Base-by-base conservation (phyloP, 1,140 invertebrate genomes). In the Eurosta solidaginis region DNA sequence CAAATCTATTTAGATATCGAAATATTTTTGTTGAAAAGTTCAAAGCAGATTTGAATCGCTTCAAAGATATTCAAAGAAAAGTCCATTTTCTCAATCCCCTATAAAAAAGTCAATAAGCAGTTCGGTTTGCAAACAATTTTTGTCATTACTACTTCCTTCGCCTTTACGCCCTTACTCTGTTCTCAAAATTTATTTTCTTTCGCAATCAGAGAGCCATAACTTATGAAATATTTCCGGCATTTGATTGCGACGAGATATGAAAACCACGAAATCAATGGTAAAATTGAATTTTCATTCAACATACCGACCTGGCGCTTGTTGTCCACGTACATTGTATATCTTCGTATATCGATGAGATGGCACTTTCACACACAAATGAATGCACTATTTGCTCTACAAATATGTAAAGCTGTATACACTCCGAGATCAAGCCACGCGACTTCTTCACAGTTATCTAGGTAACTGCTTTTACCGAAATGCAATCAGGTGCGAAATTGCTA, bases 401-500 rank as follows among this genome's bases (percentile, higher is more conserved):
- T n/a, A 17, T 59, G 22, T 22, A 36, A 40, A n/a, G 9, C 36
- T 22, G 59, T 12, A 10, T 63, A n/a, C 5, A 9, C 20, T 29
- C n/a, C 3, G 45, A n/a, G n/a, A n/a, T n/a, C n/a, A n/a, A n/a
- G n/a, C n/a, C n/a, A n/a, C n/a, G n/a, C n/a, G n/a, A n/a, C n/a
- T n/a, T n/a, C 3, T 20, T 40, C n/a, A 40, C n/a, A 20, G 33
- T 22, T 68, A 68, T 68, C 59, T 68, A 68, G 59, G 36, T 36
- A 68, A 68, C 29, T 40, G 36, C 59, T 42, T 33, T 40, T 68
- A 20, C 36, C 7, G 59, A 20, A 68, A 68, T 68, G 59, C 59
- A 68, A 68, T 68, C 59, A 68, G 59, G 59, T 68, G 59, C 59
- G 59, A 68, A 68, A 68, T 68, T 68, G 33, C 59, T 68, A 68